These are phyloP conservation scores for Phyllostomus hastatus DNA, from an alignment of 2,113 vertebrate species.

Conservation along the genomic window DNA sequence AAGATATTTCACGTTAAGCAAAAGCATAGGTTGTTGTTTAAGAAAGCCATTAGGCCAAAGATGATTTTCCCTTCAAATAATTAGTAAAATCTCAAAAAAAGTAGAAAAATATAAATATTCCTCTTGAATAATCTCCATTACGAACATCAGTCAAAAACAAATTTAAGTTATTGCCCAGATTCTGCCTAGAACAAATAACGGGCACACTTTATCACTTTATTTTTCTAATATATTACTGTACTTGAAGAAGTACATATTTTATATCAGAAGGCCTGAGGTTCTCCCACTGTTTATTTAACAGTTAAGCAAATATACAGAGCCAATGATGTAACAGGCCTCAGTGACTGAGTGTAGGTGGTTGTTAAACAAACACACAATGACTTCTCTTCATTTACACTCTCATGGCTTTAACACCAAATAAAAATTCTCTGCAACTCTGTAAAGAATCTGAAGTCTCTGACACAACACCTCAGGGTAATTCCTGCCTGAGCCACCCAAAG, in stretches of 20 bases:
- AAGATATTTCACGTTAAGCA: neutral
- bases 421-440: neutral
- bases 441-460: neutral
- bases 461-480: neutral
- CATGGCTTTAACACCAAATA: neutral
- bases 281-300: neutral
- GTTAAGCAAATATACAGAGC: neutral
- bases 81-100: neutral
- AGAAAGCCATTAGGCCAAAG: neutral
- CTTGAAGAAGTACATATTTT: neutral
- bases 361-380: neutral
- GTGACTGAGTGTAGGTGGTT: neutral
- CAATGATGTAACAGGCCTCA: neutral
- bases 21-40: neutral
- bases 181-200: neutral
- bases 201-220: neutral
- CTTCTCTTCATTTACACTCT: neutral
- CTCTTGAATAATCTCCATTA: constrained; percentile 7
- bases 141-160: neutral
- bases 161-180: neutral
- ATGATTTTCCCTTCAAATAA: neutral
- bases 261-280: neutral
- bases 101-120: neutral
- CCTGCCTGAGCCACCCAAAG: neutral
- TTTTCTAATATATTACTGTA: constrained; percentile 5